Conservation (phyloP, 2,888 invertebrate genomes). For the Thymelicus lineola region DNA sequence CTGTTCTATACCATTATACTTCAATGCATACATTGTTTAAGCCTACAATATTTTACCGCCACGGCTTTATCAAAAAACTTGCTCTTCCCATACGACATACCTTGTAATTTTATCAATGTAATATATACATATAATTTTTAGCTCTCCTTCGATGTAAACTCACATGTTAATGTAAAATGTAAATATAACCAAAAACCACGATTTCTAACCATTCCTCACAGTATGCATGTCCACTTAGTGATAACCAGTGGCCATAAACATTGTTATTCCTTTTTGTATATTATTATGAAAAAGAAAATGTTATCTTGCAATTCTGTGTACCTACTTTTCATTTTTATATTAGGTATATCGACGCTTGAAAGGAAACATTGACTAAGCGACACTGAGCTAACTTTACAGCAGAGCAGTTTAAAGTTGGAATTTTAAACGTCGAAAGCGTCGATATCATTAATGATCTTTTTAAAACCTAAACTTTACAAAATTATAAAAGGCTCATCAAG, state of each 20-base stretch:
- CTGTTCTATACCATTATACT: no score
- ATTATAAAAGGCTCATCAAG: no score
- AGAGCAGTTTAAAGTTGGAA: no score
- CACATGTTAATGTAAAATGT: constrained; percentile 43
- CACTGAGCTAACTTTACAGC: no score
- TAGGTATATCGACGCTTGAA: no score
- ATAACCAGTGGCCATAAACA: constrained; percentile 74
- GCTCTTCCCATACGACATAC: constrained; percentile 1
- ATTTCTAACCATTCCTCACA: constrained; percentile 45
- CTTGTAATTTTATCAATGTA: constrained; percentile 5
- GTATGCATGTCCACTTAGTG: constrained; percentile 62
- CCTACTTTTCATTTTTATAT: not conserved
- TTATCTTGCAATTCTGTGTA: not conserved
- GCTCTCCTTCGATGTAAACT: constrained; percentile 27
- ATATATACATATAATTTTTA: constrained; percentile 17
- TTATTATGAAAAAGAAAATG: constrained; percentile 9
- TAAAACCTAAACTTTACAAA: no score
- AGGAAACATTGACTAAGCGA: no score
- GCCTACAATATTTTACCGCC: constrained; percentile 8
- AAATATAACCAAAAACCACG: constrained; percentile 40
- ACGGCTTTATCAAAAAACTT: constrained; percentile 18
- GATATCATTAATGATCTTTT: no score
- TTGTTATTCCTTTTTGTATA: constrained; percentile 31
- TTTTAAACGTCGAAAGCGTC: no score
- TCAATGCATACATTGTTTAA: not conserved